These are phyloP conservation scores for Galemys pyrenaicus DNA, from an alignment of 2,113 vertebrate genomes.

Conservation along the genomic window DNA sequence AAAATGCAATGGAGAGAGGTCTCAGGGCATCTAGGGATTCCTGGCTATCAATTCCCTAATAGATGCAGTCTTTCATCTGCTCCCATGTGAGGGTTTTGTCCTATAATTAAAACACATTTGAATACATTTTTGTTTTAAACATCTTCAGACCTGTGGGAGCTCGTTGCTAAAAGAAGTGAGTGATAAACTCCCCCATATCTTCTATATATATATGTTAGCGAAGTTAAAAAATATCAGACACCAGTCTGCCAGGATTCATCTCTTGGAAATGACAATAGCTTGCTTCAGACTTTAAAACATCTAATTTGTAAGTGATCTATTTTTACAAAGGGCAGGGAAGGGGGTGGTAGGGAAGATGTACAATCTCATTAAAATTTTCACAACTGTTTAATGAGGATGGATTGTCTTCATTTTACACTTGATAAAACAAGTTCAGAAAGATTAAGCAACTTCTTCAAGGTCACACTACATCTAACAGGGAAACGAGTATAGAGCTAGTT, in stretches of 20 bases:
- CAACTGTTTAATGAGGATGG: conserved; percentile 54
- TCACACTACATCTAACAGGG: neutral
- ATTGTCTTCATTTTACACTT: conserved; percentile 54
- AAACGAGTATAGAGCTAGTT: neutral
- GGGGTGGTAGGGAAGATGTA: neutral
- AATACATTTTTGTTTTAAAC: conserved; percentile 57
- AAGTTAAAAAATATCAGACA: neutral
- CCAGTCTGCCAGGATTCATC: conserved; percentile 43
- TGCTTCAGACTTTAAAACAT: conserved; percentile 58
- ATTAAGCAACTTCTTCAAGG: conserved; percentile 58
- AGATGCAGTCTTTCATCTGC: neutral
- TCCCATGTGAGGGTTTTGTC: neutral
- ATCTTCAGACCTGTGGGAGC: conserved; percentile 56
- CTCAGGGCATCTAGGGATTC: neutral
- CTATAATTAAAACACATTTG: neutral
- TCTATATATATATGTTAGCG: neutral
- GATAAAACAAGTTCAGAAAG: conserved; percentile 40
- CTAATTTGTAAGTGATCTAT: conserved; percentile 61
- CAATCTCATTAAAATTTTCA: conserved; percentile 62
- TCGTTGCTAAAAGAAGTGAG: conserved; percentile 59
- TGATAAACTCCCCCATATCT: conserved; percentile 45
- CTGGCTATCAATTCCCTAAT: neutral
- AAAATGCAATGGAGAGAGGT: neutral
- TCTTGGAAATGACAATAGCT: conserved; percentile 67
- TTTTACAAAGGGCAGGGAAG: conserved; percentile 57